Evolutionary conservation across 2,888 invertebrate species (phyloP), one percentile per base, ranked within the genome.

Genomic region (Acrocyrtus sp.): DNA sequence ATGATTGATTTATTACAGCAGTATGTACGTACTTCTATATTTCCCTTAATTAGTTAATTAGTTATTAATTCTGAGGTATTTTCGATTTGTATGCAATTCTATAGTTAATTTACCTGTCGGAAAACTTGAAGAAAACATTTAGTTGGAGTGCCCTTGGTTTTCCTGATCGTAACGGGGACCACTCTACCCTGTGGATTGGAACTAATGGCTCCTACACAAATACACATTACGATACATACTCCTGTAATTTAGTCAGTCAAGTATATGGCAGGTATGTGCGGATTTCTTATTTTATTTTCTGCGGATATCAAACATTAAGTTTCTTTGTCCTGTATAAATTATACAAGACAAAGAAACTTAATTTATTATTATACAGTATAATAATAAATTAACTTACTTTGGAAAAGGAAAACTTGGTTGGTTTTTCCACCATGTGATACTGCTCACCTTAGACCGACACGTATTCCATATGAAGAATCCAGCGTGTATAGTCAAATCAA

Each of bases 401-500:
- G n/a, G n/a, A 60, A 62, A 82, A 94, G 94, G 82, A 98, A 98
- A 85, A 87, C 89, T 51, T 98, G 98, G 98, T 85, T 95, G 57
- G 85, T 98, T 24, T 96, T 96, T 84, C 94, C 96, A 5, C 95
- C 96, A 4, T 88, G 89, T 72, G 87, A 90, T 43, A 88, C 88
- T 45, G 85, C 88, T 47, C 83, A 81, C 45, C 82, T 98, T 78
- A 89, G 89, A 81, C 90, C 93, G 27, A 93, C 93, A 0, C 88
- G 98, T 83, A 88, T 97, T 58, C 98, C 98, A 0, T 98, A 95
- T 85, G 98, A 98, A 86, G 98, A 98, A 84, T 97, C 97, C 0
- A 97, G 95, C 84, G 88, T 98, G 8, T 98, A 94, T 84, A 95
- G 94, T 83, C 88, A 89, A 83, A 87, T 93, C 50, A 93, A 95